Base-by-base conservation (phyloP, 2,888 invertebrate species). In the Timema cristinae region DNA sequence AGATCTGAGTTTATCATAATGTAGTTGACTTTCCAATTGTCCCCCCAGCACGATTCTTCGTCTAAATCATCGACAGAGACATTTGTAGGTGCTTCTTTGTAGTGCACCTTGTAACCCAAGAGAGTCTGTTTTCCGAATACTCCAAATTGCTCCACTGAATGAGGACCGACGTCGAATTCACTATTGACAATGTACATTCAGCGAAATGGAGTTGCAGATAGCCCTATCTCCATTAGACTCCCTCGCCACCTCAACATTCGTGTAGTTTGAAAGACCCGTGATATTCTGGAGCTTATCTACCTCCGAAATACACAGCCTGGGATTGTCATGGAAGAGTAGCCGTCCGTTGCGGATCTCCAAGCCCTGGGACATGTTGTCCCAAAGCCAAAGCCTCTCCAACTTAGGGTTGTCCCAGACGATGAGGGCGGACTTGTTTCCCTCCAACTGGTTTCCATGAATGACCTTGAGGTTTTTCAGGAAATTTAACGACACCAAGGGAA, bases 361-460 rank as follows among this genome's bases (percentile, higher is more conserved):
- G 59, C 80, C 74, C 76, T 79, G 79, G 50, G 80, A 78, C 50
- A 84, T 84, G 0, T 83, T 84, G n/a, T 84, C 81, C 87, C 90
- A 90, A 76, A 91, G 89, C 85, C 90, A 91, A 16, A 94, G 80
- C 49, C 88, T 86, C 76, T 89, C 85, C 16, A 96, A 85, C 80
- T 93, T 92, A 54, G 85, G 85, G 84, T 95, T 96, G 77, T 93
- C 90, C 74, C 89, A 84, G 0, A 95, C 84, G 10, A 90, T 82
- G 0, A 96, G 80, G 5, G 71, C 71, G 13, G 59, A 71, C 13
- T 59, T 50, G 7, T 71, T 68, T n/a, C 89, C 86, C 74, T 88
- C 88, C 68, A 84, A 83, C 11, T 82, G 80, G 72, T 84, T 81
- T 0, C 94, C 95, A 66, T 86, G 83, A 71, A 97, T 93, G 11